These are phyloP conservation scores for Tetheella fluctuosa DNA, from an alignment of 2,888 invertebrate genomes.

Conservation along the genomic window DNA sequence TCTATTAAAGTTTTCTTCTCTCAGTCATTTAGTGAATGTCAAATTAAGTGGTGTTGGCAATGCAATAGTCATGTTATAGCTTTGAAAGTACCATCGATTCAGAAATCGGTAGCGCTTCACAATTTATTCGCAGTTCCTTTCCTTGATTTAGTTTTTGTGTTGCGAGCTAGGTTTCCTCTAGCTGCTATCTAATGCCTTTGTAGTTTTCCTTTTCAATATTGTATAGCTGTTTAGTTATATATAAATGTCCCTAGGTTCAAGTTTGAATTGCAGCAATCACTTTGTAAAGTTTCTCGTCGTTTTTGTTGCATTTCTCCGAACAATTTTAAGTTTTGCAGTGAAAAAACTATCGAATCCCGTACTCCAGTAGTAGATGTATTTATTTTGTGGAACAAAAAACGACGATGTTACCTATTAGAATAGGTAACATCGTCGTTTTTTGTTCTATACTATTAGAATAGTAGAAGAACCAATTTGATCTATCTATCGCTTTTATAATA, in stretches of 20 bases:
- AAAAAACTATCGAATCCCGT: not conserved
- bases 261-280: not conserved
- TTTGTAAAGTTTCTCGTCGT: not conserved
- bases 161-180: not conserved
- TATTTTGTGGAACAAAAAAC: no score
- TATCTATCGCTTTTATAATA: no score
- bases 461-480: no score
- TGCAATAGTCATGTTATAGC: not conserved
- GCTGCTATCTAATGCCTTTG: conserved; percentile 2
- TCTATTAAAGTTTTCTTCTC: no score
- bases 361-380: no score
- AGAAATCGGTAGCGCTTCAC: conserved; percentile 6
- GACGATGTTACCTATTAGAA: no score
- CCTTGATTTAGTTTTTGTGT: conserved; percentile 9
- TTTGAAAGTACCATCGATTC: conserved; percentile 2
- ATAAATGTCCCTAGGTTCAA: not conserved
- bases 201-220: not conserved
- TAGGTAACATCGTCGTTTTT: no score
- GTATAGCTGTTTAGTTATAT: not conserved
- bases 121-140: not conserved
- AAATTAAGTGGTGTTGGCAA: not conserved
- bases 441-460: no score
- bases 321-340: not conserved
- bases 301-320: not conserved
- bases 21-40: no score